A percentile compares a stretch with the other conserved stretches of the same genome.
These are phyloP conservation scores for Diaperis boleti DNA, from an alignment of 2,888 invertebrate genomes.

Conservation along the genomic window DNA sequence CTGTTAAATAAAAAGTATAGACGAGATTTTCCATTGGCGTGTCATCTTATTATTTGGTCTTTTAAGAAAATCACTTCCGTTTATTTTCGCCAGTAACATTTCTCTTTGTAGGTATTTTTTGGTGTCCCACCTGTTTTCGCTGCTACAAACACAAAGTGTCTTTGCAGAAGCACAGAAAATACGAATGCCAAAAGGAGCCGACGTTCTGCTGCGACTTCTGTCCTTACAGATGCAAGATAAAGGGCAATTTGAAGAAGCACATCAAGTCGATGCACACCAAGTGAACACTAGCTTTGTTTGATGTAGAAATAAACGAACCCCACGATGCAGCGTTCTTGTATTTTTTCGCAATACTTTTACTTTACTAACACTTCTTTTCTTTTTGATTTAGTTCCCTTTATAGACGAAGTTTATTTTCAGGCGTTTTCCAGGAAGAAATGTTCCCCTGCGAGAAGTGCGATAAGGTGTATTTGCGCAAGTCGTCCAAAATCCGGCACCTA, in stretches of 20 bases:
- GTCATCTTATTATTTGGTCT: too few relatives aligned
- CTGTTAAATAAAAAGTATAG: conserved; percentile 2
- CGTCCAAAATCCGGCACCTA: conserved; percentile 77
- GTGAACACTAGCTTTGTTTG: neutral
- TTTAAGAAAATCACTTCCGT: too few relatives aligned
- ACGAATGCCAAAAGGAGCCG: conserved; percentile 48
- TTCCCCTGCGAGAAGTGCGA: conserved; percentile 74
- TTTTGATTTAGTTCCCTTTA: conserved; percentile 23
- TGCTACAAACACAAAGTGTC: conserved; percentile 49
- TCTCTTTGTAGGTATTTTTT: conserved; percentile 15
- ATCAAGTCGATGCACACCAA: conserved; percentile 28
- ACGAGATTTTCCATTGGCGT: too few relatives aligned
- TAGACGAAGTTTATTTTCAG: conserved; percentile 21
- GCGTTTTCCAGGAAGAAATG: conserved; percentile 20
- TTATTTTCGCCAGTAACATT: conserved; percentile 4
- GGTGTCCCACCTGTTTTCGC: conserved; percentile 47
- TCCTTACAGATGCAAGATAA: conserved; percentile 39
- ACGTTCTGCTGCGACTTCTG: conserved; percentile 38
- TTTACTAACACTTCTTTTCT: conserved; percentile 2
- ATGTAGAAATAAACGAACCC: neutral
- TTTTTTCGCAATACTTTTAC: neutral
- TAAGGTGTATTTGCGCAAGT: conserved; percentile 80
- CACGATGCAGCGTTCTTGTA: too few relatives aligned
- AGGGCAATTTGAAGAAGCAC: conserved; percentile 43
- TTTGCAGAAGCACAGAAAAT: conserved; percentile 50